Evolutionary conservation across 2,797 vertebrate species (phyloP).

Genomic region (Oreochromis mossambicus): DNA sequence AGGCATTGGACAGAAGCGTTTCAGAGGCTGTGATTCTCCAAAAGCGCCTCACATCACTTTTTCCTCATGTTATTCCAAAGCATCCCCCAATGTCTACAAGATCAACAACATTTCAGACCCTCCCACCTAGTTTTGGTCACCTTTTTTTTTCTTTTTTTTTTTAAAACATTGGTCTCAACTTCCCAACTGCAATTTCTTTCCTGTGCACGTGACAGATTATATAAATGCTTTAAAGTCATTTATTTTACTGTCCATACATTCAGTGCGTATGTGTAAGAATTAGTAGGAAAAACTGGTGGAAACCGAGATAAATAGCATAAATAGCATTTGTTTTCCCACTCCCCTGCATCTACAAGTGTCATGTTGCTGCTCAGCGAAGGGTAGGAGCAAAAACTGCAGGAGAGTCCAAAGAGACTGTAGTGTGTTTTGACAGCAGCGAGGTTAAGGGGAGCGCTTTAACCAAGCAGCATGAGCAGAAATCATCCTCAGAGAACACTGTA

Average conservation of each 20-base stretch:
- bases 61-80: slow-evolving; percentile 25
- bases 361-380: slow-evolving; percentile 43
- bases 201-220: slow-evolving; percentile 53
- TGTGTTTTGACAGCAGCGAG: slow-evolving; percentile 38
- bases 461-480: slow-evolving; percentile 65
- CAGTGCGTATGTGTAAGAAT: slow-evolving; percentile 68
- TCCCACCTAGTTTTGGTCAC: slow-evolving; percentile 43
- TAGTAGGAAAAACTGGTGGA: slow-evolving; percentile 58
- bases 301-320: slow-evolving; percentile 72
- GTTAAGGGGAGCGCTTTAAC: slow-evolving; percentile 62
- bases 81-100: slow-evolving; percentile 27
- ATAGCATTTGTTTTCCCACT: slow-evolving; percentile 39
- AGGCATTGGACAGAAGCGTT: slow-evolving; percentile 75
- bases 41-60: slow-evolving; percentile 20
- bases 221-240: slow-evolving; percentile 53
- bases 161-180: slow-evolving; percentile 22
- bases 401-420: slow-evolving; percentile 51
- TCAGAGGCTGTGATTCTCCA: slow-evolving; percentile 47
- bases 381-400: slow-evolving; percentile 35
- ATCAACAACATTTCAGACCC: slow-evolving; percentile 4
- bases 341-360: slow-evolving; percentile 33
- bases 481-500: slow-evolving; percentile 49
- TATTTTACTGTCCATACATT: slow-evolving; percentile 69
- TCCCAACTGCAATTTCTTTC: slow-evolving; percentile 47
- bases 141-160: not conserved